These are phyloP conservation scores for Apamea sordens DNA, from an alignment of 2,888 invertebrate genomes.

Conservation along the genomic window DNA sequence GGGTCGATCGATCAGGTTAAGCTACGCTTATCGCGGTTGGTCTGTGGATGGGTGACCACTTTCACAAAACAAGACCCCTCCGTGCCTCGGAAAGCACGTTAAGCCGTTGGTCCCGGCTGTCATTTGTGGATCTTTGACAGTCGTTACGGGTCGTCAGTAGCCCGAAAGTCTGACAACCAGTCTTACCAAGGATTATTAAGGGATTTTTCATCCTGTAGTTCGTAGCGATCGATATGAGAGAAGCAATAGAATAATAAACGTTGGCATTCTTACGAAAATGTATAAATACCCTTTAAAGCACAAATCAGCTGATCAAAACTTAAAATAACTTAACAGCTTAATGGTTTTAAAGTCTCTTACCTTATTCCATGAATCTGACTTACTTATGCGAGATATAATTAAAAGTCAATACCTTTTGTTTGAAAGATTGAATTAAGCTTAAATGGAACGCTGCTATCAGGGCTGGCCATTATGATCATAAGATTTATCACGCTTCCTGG, in stretches of 20 bases:
- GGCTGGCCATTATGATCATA: slow-evolving; percentile 32
- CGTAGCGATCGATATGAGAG: background rate
- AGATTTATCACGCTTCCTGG: background rate
- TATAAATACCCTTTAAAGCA: background rate
- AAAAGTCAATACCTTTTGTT: slow-evolving; percentile 60
- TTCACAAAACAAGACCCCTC: too few species aligned
- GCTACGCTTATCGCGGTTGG: too few species aligned
- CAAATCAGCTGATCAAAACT: background rate
- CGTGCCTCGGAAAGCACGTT: too few species aligned
- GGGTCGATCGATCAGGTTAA: too few species aligned
- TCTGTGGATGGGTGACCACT: too few species aligned
- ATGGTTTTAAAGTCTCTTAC: background rate
- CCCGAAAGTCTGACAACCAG: too few species aligned
- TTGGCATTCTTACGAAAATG: background rate
- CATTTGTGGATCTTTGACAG: too few species aligned
- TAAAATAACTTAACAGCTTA: background rate
- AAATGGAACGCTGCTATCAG: slow-evolving; percentile 24
- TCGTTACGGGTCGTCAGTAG: too few species aligned
- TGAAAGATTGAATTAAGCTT: slow-evolving; percentile 36
- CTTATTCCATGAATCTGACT: slow-evolving; percentile 20
- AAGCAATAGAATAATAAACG: background rate
- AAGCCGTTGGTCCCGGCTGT: too few species aligned
- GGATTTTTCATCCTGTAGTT: too few species aligned
- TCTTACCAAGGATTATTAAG: too few species aligned
- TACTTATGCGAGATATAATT: slow-evolving; percentile 43